A percentile compares a stretch with the other conserved stretches of the same genome.
These are phyloP conservation scores for Xiphydria camelus DNA, from an alignment of 2,888 invertebrate genomes.

Conservation along the genomic window DNA sequence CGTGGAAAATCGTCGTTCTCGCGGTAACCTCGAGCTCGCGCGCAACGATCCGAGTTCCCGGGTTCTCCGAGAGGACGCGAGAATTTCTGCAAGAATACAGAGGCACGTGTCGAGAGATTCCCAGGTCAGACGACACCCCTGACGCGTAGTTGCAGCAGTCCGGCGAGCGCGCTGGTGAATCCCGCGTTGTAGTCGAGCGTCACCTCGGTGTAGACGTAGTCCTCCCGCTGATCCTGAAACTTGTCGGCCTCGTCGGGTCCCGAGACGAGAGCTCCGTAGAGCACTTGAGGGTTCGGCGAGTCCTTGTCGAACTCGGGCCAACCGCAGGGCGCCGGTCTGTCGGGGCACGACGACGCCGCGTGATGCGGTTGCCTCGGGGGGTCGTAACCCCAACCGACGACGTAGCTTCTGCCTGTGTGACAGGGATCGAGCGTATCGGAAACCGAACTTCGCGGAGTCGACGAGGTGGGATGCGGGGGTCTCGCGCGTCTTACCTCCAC, in stretches of 20 bases:
- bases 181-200: conserved; percentile 64
- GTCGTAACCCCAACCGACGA: conserved; percentile 62
- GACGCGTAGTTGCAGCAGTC: conserved; percentile 53
- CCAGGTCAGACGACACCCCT: conserved; percentile 14
- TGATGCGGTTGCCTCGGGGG: conserved; percentile 62
- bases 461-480: too few species aligned
- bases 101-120: too few species aligned
- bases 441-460: too few species aligned
- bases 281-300: conserved; percentile 60
- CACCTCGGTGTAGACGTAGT: conserved; percentile 63
- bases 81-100: too few species aligned
- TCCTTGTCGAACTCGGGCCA: conserved; percentile 58
- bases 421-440: too few species aligned
- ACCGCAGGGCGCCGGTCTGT: conserved; percentile 58
- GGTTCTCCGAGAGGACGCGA: too few species aligned
- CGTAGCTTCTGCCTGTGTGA: conserved; percentile 61
- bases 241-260: conserved; percentile 62
- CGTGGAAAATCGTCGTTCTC: too few species aligned
- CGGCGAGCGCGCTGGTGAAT: conserved; percentile 61
- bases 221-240: conserved; percentile 61
- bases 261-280: conserved; percentile 64
- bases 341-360: conserved; percentile 63
- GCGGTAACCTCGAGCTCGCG: too few species aligned
- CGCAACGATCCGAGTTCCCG: too few species aligned
- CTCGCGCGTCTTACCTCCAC: conserved; percentile 48